These are phyloP conservation scores for Unio pictorum DNA, from an alignment of 2,888 invertebrate genomes.

Conservation along the genomic window DNA sequence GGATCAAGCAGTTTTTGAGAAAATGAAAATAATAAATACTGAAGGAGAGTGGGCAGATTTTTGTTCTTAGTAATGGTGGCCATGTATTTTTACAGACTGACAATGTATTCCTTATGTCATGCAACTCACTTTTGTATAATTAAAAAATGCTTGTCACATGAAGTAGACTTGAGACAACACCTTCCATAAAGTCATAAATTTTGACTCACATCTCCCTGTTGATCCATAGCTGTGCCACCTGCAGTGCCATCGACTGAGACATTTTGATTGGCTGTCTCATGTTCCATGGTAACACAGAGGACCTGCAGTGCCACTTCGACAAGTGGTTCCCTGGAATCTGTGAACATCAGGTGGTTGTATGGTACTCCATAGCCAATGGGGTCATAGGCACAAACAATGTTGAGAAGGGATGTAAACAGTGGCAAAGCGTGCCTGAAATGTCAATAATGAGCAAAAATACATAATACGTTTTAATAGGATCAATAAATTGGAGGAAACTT, in stretches of 20 bases:
- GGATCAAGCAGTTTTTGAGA: no score
- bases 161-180: background rate
- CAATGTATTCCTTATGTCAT: no score
- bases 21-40: no score
- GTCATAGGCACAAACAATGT: slow-evolving; percentile 97
- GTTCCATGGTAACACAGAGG: slow-evolving; percentile 95
- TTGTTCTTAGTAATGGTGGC: no score
- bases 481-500: background rate
- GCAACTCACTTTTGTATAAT: background rate
- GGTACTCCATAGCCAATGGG: slow-evolving; percentile 97
- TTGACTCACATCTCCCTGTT: slow-evolving; percentile 51
- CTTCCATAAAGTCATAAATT: background rate
- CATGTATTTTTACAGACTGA: no score
- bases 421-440: slow-evolving; percentile 88
- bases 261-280: slow-evolving; percentile 76
- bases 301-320: slow-evolving; percentile 79
- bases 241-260: slow-evolving; percentile 65
- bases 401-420: slow-evolving; percentile 96
- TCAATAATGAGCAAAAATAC: background rate
- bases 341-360: slow-evolving; percentile 96
- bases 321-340: slow-evolving; percentile 92
- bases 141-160: background rate
- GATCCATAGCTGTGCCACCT: slow-evolving; percentile 66
- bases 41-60: no score
- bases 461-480: background rate